Conservation (phyloP, 2,113 vertebrate species). For the Noturus placidus region DNA sequence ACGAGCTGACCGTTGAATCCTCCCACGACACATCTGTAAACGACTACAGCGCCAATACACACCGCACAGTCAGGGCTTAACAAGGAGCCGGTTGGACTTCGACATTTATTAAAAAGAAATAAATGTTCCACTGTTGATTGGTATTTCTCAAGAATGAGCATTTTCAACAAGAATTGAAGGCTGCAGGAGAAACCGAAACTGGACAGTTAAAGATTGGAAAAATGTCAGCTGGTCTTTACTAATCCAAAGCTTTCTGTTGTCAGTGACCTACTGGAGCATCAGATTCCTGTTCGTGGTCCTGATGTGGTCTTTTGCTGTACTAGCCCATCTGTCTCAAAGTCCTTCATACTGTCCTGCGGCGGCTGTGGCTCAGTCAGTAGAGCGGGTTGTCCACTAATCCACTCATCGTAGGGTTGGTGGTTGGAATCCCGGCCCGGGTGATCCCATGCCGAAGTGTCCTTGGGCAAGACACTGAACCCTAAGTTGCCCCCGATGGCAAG, state of each 20-base stretch:
- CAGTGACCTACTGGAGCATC: not conserved
- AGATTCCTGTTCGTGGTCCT: not conserved
- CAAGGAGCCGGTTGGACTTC: not conserved
- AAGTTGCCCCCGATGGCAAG: no score
- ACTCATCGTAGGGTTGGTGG: no score
- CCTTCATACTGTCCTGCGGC: no score
- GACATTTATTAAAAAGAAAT: not conserved
- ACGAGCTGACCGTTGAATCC: not conserved
- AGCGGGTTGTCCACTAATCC: no score
- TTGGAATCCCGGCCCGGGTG: no score
- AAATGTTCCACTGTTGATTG: not conserved
- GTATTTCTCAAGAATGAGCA: not conserved
- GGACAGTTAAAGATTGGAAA: not conserved
- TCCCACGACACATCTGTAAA: not conserved
- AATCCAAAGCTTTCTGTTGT: not conserved
- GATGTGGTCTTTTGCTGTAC: not conserved
- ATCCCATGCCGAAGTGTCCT: no score
- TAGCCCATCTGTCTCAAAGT: not conserved
- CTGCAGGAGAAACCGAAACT: not conserved
- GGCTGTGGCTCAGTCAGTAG: no score
- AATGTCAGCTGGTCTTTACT: not conserved
- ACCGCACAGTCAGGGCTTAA: not conserved
- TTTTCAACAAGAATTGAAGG: not conserved
- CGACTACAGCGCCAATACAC: not conserved
- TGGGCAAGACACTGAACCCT: no score